phyloP scores from a whole-genome alignment of 2,888 invertebrate genomes.

The Trichopoda pennipes region DNA sequence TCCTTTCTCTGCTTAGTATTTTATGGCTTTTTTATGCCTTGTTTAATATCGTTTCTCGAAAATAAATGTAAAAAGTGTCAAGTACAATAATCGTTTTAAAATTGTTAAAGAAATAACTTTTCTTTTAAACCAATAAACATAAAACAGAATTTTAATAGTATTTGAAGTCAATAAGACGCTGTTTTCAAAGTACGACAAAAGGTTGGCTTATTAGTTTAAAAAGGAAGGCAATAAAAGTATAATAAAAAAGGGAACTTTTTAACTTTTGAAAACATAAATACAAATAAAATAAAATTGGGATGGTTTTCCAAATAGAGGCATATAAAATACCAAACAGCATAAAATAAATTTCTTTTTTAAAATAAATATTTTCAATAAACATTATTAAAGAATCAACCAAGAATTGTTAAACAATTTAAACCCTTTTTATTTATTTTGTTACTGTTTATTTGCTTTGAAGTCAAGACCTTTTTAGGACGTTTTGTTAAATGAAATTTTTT shows the following conservation, averaged over 20 bases:
- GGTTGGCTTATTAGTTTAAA: background rate
- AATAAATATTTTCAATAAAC: conserved; percentile 23
- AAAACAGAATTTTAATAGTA: background rate
- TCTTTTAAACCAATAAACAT: background rate
- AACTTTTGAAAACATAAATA: background rate
- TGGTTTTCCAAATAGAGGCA: background rate
- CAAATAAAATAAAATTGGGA: background rate
- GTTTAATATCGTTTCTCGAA: too few relatives aligned
- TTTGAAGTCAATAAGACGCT: background rate
- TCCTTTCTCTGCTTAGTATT: too few relatives aligned
- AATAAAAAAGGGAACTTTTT: background rate
- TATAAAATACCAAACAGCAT: background rate
- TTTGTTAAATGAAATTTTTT: background rate
- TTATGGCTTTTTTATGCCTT: too few relatives aligned
- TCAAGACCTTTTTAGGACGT: conserved; percentile 9
- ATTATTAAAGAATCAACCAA: conserved; percentile 32
- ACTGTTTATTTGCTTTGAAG: background rate
- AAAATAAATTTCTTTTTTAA: background rate
- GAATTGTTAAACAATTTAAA: conserved; percentile 33
- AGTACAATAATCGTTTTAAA: too few relatives aligned
- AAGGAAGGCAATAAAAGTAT: background rate
- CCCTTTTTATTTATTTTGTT: conserved; percentile 15
- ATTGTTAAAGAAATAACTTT: background rate
- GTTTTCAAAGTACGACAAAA: background rate
- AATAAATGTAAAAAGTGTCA: too few relatives aligned